Percentiles rank a stretch among this genome's conserved stretches.
Conservation (phyloP, 2,797 vertebrate species). For the Squalus acanthias region DNA sequence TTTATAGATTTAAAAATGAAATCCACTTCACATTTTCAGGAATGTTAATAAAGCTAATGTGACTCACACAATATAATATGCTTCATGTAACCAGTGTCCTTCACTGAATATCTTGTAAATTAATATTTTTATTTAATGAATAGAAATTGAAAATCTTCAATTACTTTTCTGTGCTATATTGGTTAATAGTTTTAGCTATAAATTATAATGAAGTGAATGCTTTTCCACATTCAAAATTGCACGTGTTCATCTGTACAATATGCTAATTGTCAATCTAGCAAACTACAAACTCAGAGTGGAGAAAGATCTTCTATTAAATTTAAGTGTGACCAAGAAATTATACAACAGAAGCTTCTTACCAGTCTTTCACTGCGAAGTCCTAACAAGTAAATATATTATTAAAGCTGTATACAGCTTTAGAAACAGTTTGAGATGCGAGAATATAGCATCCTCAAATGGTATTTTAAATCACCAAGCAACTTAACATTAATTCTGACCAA, state of each 20-base stretch:
- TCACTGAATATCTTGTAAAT: not conserved
- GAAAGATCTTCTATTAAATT: not conserved
- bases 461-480: not conserved
- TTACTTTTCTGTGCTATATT: not conserved
- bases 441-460: not conserved
- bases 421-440: not conserved
- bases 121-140: not conserved
- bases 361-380: not conserved
- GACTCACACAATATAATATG: not conserved
- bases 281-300: not conserved
- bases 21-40: not conserved
- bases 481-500: not conserved
- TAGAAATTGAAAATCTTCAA: not conserved
- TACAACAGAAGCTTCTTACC: not conserved
- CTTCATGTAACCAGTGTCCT: not conserved
- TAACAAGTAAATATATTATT: not conserved
- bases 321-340: not conserved
- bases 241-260: not conserved
- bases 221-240: not conserved
- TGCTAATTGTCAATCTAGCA: not conserved
- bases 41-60: not conserved
- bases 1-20: not conserved
- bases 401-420: not conserved
- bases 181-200: not conserved
- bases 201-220: not conserved